A percentile compares a stretch with the other conserved stretches of the same genome.
phyloP scores from a whole-genome alignment of 2,797 vertebrate genomes.

The Sebastes diaconus region DNA sequence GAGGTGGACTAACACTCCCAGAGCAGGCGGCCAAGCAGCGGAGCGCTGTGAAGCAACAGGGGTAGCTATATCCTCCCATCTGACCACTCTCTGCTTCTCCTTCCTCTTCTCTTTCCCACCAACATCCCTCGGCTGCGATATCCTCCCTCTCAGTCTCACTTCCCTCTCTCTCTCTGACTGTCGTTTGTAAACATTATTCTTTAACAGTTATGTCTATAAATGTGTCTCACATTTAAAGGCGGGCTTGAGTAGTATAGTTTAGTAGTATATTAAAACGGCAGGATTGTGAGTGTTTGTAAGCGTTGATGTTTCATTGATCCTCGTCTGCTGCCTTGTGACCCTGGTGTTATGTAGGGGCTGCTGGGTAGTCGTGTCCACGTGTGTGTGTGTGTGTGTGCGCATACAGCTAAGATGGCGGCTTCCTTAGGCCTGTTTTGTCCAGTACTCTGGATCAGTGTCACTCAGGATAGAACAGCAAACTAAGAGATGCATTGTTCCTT shows the following conservation, averaged over 20 bases:
- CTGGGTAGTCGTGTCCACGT: conserved; percentile 28
- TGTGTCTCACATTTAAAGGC: background rate
- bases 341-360: conserved; percentile 21
- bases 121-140: conserved; percentile 32
- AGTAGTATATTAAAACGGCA: background rate
- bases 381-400: background rate
- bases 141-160: conserved; percentile 57
- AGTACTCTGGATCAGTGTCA: conserved; percentile 51
- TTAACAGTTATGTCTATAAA: background rate
- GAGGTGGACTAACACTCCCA: conserved; percentile 78
- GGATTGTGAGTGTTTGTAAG: conserved; percentile 4
- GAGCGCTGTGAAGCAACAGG: conserved; percentile 70
- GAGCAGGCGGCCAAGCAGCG: conserved; percentile 71
- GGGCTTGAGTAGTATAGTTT: background rate
- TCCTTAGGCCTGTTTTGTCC: conserved; percentile 41
- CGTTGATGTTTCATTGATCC: conserved; percentile 23
- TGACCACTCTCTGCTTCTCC: conserved; percentile 57
- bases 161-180: conserved; percentile 19
- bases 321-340: conserved; percentile 47
- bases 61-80: conserved; percentile 74
- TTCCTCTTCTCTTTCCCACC: conserved; percentile 60
- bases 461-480: conserved; percentile 43
- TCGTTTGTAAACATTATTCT: background rate
- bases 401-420: conserved; percentile 44
- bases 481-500: conserved; percentile 78